Conservation (phyloP, 2,797 vertebrate genomes). For the Diglossa cyanea region DNA sequence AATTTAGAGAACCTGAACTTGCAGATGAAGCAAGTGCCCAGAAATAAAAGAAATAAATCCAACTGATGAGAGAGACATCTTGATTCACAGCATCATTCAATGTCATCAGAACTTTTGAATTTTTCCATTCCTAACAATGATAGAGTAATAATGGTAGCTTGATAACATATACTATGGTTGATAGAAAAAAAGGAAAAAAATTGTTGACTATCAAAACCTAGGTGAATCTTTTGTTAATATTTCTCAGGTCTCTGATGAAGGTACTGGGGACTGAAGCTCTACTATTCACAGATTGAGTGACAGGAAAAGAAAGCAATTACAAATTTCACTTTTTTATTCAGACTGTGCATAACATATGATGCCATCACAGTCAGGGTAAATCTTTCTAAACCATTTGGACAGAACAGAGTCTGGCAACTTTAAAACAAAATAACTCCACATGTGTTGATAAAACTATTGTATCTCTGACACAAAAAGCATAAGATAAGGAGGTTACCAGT, state of each 20-base stretch:
- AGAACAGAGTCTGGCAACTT: conserved; percentile 46
- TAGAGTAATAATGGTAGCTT: neutral
- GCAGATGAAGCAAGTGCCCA: neutral
- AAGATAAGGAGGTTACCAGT: conserved; percentile 54
- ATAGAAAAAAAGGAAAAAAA: neutral
- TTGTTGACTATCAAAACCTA: neutral
- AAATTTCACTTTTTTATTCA: conserved; percentile 28
- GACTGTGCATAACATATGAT: neutral
- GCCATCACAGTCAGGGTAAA: conserved; percentile 13
- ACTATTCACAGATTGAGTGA: conserved; percentile 17
- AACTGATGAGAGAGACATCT: neutral
- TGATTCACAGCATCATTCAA: neutral
- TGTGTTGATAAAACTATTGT: conserved; percentile 54
- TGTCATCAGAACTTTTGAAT: neutral
- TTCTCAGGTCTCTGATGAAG: conserved; percentile 12
- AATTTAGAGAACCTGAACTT: neutral
- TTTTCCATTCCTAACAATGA: neutral
- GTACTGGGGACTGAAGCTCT: neutral
- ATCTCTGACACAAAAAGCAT: conserved; percentile 59
- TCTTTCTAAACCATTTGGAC: conserved; percentile 49
- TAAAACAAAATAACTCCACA: conserved; percentile 43
- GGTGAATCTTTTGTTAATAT: neutral
- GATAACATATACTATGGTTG: neutral
- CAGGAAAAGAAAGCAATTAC: conserved; percentile 42
- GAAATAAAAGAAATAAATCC: neutral